Evolutionary conservation across 2,113 vertebrate species (phyloP), one percentile per base, ranked within the genome.

Genomic region (Machaerirhynchus nigripectus): DNA sequence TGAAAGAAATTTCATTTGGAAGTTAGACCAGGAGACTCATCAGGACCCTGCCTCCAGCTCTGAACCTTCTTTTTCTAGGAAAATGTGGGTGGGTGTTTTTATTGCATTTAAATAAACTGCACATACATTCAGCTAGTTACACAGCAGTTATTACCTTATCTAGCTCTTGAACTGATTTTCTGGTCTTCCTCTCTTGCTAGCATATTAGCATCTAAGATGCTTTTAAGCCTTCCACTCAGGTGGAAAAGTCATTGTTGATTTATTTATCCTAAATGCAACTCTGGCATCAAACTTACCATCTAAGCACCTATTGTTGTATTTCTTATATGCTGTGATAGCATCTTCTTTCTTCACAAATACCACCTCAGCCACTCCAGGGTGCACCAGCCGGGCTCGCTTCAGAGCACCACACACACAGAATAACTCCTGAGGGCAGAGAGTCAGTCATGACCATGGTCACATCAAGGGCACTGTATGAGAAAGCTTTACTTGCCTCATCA

Each of bases 321-420:
- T 99, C 97, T 99, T 99, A 96, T 99, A 99, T 1, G 99, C 99
- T 7, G 98, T 98, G 87, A 99, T 98, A 11, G 99, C 99, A 22
- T 99, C 99, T 21, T 99, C 99, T 96, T 99, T 99, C 90, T 98
- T 98, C 87, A 99, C 99, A 92, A 99, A 99, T 35, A 99, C 99
- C 46, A 99, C 99, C 88, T 99, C 99, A 19, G 99, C 99, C n/a
- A 99, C 98, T 17, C 99, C 99, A 28, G 99, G 98, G 74, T 99
- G 99, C 65, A 99, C 97, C 89, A 99, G 98, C 13, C 99, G 98
- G 11, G 99, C 99, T 95, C 99, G 98, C 93, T 99, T 99, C 95
- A 99, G 98, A 59, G 99, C 99, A 0, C 99, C 99, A 17, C 99
- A 99, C 42, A 99, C 99, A 96, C 99, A 99, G 97, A 99, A 99